Conservation (phyloP, 92 coral and sea anemone genomes). For the Diadumene lineata region DNA sequence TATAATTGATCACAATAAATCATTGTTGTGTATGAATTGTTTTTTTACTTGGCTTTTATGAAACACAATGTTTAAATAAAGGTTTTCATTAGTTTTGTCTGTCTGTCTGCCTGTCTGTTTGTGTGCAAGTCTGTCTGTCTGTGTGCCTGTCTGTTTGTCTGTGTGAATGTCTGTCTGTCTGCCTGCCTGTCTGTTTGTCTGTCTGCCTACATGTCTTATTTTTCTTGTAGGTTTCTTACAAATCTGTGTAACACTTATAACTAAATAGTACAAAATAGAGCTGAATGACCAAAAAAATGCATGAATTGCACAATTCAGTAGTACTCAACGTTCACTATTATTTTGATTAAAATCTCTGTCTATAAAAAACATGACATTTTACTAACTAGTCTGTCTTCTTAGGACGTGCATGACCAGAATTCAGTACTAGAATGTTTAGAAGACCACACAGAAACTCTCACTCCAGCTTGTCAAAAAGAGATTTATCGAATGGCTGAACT, state of each 20-base stretch:
- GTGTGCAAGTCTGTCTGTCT: not conserved
- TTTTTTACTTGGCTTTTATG: too few species aligned
- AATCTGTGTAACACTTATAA: too few species aligned
- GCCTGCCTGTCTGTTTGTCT: not conserved
- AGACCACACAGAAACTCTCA: conserved; percentile 55
- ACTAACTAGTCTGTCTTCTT: not conserved
- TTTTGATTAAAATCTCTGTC: too few species aligned
- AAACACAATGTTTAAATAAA: too few species aligned
- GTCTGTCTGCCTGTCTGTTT: not conserved
- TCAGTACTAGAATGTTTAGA: conserved; percentile 77
- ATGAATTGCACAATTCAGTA: too few species aligned
- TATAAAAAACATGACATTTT: not conserved
- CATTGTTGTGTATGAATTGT: too few species aligned
- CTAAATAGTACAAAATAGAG: too few species aligned
- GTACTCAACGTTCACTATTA: too few species aligned
- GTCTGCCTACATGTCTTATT: not conserved
- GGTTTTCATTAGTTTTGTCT: too few species aligned
- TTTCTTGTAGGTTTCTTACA: not conserved
- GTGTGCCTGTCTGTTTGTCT: not conserved
- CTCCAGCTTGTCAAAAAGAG: conserved; percentile 57
- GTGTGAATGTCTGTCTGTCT: not conserved
- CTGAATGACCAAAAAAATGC: too few species aligned
- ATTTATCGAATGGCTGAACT: conserved; percentile 84
- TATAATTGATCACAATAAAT: too few species aligned
- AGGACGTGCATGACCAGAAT: conserved; percentile 92